Evolutionary conservation across 53 echinoderm and acorn worm genomes (phyloP), one percentile per base, ranked within the genome.

Genomic region (Holothuria scabra): DNA sequence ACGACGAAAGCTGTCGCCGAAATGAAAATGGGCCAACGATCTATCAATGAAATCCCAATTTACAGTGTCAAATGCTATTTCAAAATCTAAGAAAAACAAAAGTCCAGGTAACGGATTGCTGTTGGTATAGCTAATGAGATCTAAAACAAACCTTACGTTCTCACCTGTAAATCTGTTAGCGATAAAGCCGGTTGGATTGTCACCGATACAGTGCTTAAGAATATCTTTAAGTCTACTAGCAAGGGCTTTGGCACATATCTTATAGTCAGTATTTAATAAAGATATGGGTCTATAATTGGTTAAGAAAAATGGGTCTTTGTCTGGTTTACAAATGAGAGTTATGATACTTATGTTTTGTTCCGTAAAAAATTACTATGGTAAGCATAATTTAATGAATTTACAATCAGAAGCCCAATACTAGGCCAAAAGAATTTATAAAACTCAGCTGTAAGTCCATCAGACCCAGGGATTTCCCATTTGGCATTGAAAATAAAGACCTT

Each of bases 201-300:
- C 31, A 33, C 84, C 28, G 79, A 87, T 88, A 29, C 87, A 29
- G 68, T 21, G 21, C 25, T 56, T 62, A 16, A 88, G 14, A 25
- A 91, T 84, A 7, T 12, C 35, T 65, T 92, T 92, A 19, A 90
- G 25, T 13, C 90, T 63, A 12, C 12, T 41, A 33, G 87, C 89
- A 20, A 92, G 38, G 5, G 66, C 79, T 56, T 90, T 90, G n/a
- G n/a, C n/a, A n/a, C n/a, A n/a, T n/a, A n/a, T n/a, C n/a, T n/a
- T n/a, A n/a, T n/a, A 12, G 90, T 92, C 89, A 3, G 76, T 68
- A 66, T 90, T 93, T 56, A 93, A 64, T 4, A 93, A 65, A n/a
- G 90, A 84, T 46, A 90, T 91, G n/a, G 85, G 91, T 5, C 84
- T 65, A 76, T 80, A 91, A 56, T 83, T 93, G 26, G 84, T 85